phyloP scores from a whole-genome alignment of 2,888 invertebrate genomes.

The Sepiola atlantica region DNA sequence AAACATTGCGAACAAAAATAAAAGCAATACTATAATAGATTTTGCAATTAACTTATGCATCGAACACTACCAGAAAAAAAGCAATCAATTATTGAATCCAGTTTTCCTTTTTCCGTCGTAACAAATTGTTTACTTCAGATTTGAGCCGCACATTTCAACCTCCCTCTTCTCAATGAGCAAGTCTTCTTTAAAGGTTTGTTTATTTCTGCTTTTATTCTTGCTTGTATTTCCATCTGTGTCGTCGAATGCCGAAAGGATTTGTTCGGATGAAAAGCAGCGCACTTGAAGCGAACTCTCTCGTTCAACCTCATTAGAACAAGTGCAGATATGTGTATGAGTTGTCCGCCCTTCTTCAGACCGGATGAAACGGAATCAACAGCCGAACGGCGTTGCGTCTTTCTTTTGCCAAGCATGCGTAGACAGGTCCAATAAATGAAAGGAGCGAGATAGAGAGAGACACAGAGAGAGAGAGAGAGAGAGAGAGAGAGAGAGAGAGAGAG shows the following conservation, averaged over 20 bases:
- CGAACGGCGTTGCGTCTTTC: neutral
- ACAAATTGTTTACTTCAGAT: neutral
- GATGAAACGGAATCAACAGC: neutral
- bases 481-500: too few relatives aligned
- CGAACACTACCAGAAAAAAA: neutral
- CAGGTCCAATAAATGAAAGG: neutral
- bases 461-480: too few relatives aligned
- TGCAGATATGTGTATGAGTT: neutral
- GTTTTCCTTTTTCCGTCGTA: too few relatives aligned
- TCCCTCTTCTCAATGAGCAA: neutral
- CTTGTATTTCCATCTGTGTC: neutral
- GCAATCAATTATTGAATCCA: neutral
- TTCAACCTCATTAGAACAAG: neutral
- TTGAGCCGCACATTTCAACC: neutral
- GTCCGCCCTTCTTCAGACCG: neutral
- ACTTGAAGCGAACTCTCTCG: neutral
- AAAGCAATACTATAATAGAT: neutral
- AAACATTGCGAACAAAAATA: too few relatives aligned
- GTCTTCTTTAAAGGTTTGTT: too few relatives aligned
- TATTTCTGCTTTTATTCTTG: neutral
- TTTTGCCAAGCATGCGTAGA: neutral
- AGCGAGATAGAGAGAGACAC: too few relatives aligned
- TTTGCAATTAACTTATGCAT: neutral
- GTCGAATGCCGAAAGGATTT: neutral
- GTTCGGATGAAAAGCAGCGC: neutral